These are phyloP conservation scores for Otus sunia DNA, from an alignment of 2,113 vertebrate species.

Conservation along the genomic window DNA sequence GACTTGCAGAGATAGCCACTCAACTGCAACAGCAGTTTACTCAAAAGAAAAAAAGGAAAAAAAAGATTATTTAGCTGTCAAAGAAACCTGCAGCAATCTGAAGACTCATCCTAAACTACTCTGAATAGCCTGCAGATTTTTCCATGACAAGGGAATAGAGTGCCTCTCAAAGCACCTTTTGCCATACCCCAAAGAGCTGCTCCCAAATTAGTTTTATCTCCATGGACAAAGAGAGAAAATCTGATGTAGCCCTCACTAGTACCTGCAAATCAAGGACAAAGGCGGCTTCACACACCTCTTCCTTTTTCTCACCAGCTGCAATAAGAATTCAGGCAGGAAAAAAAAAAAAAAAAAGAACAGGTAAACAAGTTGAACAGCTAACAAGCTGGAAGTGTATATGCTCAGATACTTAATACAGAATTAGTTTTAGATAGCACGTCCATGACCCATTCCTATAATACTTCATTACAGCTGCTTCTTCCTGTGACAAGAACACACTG, in stretches of 20 bases:
- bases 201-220: not conserved
- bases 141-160: not conserved
- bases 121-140: not conserved
- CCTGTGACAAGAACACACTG: conserved; percentile 43
- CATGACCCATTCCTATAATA: not conserved
- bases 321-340: not conserved
- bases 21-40: not conserved
- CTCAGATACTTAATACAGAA: not conserved
- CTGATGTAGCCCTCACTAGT: not conserved
- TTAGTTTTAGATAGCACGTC: not conserved
- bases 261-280: not conserved
- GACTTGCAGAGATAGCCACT: not conserved
- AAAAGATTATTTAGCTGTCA: not conserved
- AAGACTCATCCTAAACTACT: not conserved
- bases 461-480: not conserved
- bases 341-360: not conserved
- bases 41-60: not conserved
- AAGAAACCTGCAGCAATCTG: not conserved
- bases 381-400: not conserved
- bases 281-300: not conserved
- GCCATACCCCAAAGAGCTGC: not conserved
- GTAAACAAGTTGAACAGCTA: not conserved
- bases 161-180: not conserved
- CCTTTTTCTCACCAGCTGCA: not conserved
- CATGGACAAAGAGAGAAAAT: not conserved